These are phyloP conservation scores for Delphinus delphis DNA, from an alignment of 2,113 vertebrate species.

Conservation along the genomic window DNA sequence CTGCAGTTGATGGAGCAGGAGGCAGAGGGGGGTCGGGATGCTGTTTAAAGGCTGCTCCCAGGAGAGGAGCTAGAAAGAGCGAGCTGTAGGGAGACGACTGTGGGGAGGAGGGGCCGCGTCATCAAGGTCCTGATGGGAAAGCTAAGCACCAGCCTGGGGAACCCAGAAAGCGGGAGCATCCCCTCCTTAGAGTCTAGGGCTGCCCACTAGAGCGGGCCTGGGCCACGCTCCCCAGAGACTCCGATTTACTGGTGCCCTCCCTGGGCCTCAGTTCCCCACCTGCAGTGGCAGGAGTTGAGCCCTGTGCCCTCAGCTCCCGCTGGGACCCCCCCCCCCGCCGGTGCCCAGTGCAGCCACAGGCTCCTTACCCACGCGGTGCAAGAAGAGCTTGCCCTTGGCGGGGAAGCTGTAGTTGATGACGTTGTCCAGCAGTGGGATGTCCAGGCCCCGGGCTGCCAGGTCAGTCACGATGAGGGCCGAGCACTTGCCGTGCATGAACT, in stretches of 20 bases:
- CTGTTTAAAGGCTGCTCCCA: background rate
- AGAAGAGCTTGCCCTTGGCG: slow-evolving; percentile 94
- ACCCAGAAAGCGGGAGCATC: background rate
- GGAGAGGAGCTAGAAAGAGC: too few species aligned
- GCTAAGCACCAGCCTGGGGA: too few species aligned
- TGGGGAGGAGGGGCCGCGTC: background rate
- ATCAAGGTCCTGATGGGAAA: background rate
- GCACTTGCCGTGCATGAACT: slow-evolving; percentile 92
- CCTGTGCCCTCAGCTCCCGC: background rate
- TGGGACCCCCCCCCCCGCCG: accelerated
- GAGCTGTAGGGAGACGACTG: background rate
- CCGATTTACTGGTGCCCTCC: accelerated
- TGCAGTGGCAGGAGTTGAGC: accelerated
- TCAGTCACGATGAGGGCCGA: slow-evolving; percentile 95
- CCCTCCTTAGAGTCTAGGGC: background rate
- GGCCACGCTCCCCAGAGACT: background rate
- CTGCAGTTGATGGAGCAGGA: background rate
- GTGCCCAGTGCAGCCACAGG: accelerated
- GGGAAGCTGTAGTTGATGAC: slow-evolving; percentile 99
- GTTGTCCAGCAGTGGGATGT: slow-evolving; percentile 97
- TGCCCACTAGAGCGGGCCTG: accelerated
- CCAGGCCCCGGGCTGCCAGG: slow-evolving; percentile 95
- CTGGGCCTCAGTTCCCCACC: background rate
- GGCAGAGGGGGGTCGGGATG: background rate
- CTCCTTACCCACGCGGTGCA: slow-evolving; percentile 96